These are phyloP conservation scores for Volucella inanis DNA, from an alignment of 2,888 invertebrate genomes.

Conservation along the genomic window DNA sequence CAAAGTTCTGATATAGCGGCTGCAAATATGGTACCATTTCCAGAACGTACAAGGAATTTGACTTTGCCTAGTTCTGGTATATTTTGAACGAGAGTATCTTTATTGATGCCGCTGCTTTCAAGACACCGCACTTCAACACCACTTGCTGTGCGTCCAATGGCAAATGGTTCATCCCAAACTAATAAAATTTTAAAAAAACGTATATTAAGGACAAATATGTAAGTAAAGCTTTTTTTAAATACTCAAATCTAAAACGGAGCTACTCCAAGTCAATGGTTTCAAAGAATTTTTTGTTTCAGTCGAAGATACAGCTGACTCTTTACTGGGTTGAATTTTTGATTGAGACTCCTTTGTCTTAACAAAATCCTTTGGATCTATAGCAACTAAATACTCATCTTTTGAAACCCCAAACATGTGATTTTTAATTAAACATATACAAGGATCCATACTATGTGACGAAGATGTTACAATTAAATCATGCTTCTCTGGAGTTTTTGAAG, in stretches of 20 bases:
- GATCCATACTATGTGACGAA: slow-evolving; percentile 90
- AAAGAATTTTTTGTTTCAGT: slow-evolving; percentile 76
- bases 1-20: slow-evolving; percentile 95
- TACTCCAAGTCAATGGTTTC: slow-evolving; percentile 79
- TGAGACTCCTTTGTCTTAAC: slow-evolving; percentile 76
- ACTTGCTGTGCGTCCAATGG: slow-evolving; percentile 92
- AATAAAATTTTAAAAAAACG: slow-evolving; percentile 82
- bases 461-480: slow-evolving; percentile 94
- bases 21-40: slow-evolving; percentile 91
- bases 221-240: slow-evolving; percentile 26
- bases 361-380: slow-evolving; percentile 89
- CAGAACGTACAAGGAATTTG: slow-evolving; percentile 89
- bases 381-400: slow-evolving; percentile 93
- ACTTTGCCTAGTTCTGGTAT: slow-evolving; percentile 90
- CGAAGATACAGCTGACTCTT: slow-evolving; percentile 66
- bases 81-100: slow-evolving; percentile 87
- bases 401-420: slow-evolving; percentile 91
- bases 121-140: slow-evolving; percentile 93
- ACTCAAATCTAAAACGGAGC: slow-evolving; percentile 80
- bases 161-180: slow-evolving; percentile 97
- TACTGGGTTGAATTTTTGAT: slow-evolving; percentile 69
- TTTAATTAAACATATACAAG: slow-evolving; percentile 90
- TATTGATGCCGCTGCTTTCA: slow-evolving; percentile 88
- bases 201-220: slow-evolving; percentile 14
- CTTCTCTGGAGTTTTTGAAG: slow-evolving; percentile 83